Conservation (phyloP, 2,113 vertebrate genomes). For the Neopipo cinnamomea region DNA sequence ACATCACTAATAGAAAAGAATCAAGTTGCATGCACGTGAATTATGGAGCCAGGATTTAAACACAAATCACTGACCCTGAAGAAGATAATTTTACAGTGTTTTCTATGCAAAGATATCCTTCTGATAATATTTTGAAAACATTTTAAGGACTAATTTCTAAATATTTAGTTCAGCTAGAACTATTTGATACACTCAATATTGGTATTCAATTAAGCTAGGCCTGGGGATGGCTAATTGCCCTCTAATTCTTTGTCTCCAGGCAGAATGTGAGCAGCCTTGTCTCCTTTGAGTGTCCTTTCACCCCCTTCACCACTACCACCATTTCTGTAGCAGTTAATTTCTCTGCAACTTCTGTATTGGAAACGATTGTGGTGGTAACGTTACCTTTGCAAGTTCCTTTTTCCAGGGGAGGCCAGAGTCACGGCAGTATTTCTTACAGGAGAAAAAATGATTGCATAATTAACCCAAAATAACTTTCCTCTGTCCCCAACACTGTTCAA, state of each 20-base stretch:
- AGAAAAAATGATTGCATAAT: background rate
- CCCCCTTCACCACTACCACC: background rate
- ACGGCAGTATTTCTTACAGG: background rate
- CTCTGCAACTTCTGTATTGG: background rate
- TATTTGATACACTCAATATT: background rate
- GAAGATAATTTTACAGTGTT: background rate
- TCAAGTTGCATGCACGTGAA: background rate
- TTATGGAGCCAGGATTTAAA: background rate
- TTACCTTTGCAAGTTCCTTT: background rate
- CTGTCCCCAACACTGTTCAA: background rate
- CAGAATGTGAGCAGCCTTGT: background rate
- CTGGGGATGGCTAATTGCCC: background rate
- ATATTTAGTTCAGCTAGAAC: background rate
- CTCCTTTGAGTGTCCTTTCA: background rate
- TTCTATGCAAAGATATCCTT: background rate
- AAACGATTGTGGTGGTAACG: accelerated
- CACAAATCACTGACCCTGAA: background rate
- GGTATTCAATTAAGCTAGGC: background rate
- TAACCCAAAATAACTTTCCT: background rate
- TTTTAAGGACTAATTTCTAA: background rate
- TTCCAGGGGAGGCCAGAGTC: background rate
- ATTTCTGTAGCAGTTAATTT: background rate
- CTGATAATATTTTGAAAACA: background rate
- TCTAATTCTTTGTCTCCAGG: background rate
- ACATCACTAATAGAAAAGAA: background rate